These are phyloP conservation scores for Cephalopachus bancanus DNA, from an alignment of 2,797 vertebrate genomes.

Conservation along the genomic window DNA sequence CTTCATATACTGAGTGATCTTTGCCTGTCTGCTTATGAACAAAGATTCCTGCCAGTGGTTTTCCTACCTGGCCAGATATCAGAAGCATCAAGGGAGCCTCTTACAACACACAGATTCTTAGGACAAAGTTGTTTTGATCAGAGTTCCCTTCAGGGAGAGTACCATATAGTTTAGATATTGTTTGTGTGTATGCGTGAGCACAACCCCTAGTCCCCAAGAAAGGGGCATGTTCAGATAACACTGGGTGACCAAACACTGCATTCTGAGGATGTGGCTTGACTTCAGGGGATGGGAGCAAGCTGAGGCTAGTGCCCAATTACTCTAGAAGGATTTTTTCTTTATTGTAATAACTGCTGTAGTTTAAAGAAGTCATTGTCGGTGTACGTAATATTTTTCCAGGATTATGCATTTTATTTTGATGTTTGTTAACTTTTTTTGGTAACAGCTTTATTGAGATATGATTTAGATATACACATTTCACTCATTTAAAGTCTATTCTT, in stretches of 20 bases:
- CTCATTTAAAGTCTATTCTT: background rate
- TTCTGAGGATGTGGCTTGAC: background rate
- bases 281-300: background rate
- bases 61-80: background rate
- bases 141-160: background rate
- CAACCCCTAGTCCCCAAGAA: background rate
- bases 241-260: background rate
- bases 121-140: background rate
- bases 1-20: background rate
- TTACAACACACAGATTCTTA: background rate
- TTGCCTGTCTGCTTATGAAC: background rate
- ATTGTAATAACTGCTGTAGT: background rate
- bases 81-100: background rate
- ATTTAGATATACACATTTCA: background rate
- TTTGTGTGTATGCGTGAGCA: background rate
- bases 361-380: background rate
- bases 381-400: background rate
- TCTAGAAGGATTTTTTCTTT: slow-evolving; percentile 24
- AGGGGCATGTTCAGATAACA: background rate
- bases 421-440: background rate
- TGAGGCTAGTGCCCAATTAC: background rate
- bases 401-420: slow-evolving; percentile 35
- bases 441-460: background rate
- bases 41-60: background rate
- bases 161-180: no score